Percentiles rank a stretch among this genome's conserved stretches.
Conservation (phyloP, 2,888 invertebrate species). For the Zelleria hepariella region DNA sequence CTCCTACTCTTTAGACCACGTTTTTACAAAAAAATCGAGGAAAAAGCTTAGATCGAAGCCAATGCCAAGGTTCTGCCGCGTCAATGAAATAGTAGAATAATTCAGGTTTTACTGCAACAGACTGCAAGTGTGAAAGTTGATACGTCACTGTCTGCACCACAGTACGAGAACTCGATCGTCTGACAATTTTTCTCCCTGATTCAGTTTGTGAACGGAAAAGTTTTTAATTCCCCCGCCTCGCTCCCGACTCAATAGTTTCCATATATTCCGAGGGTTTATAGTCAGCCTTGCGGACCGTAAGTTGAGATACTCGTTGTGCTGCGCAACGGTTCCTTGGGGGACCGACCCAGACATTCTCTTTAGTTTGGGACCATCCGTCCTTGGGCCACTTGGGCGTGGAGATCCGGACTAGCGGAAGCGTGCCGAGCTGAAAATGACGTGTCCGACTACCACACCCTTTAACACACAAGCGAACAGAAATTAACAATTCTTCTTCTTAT, state of each 20-base stretch:
- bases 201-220: not conserved
- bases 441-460: too few relatives aligned
- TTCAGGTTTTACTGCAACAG: too few relatives aligned
- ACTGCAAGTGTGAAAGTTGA: too few relatives aligned
- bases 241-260: slow-evolving; percentile 33
- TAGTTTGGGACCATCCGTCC: not conserved
- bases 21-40: not conserved
- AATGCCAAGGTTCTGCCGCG: too few relatives aligned
- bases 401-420: not conserved
- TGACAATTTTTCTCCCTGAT: not conserved
- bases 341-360: slow-evolving; percentile 7
- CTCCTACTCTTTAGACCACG: not conserved
- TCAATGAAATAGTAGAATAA: too few relatives aligned
- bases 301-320: slow-evolving; percentile 36
- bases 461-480: too few relatives aligned
- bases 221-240: slow-evolving; percentile 11
- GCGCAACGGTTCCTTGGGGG: slow-evolving; percentile 18
- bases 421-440: too few relatives aligned
- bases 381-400: not conserved
- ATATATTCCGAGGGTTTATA: slow-evolving; percentile 31
- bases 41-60: too few relatives aligned
- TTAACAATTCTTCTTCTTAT: too few relatives aligned
- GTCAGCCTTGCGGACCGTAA: slow-evolving; percentile 29
- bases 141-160: too few relatives aligned
- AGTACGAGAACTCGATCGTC: not conserved